Evolutionary conservation across 2,113 vertebrate species (phyloP).

Genomic region (Leiothrix lutea): DNA sequence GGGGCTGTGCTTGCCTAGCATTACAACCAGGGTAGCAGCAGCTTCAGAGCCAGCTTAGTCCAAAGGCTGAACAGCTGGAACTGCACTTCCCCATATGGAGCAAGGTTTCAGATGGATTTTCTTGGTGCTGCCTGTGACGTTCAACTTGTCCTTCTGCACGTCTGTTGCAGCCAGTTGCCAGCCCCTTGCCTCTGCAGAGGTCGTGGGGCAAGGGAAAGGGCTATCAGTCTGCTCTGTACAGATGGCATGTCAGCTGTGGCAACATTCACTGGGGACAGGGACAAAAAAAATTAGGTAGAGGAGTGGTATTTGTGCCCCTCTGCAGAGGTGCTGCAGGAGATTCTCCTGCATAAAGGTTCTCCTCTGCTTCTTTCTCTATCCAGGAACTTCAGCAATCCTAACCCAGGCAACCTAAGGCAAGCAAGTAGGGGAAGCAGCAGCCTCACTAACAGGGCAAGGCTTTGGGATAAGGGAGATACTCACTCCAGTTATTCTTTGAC

Average conservation of each 20-base stretch:
- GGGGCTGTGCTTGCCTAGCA: background rate
- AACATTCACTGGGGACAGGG: background rate
- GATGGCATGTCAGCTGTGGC: background rate
- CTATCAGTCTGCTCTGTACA: background rate
- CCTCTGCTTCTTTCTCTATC: background rate
- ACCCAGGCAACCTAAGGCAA: background rate
- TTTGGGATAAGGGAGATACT: background rate
- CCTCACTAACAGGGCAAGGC: background rate
- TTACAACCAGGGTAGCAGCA: background rate
- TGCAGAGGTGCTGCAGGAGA: background rate
- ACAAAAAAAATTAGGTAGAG: background rate
- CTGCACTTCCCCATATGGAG: constrained; percentile 20
- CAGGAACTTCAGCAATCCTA: background rate
- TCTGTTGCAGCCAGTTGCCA: background rate
- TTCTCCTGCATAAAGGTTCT: background rate
- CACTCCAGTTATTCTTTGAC: background rate
- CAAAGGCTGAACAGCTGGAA: background rate
- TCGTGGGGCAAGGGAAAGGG: background rate
- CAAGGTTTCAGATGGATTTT: background rate
- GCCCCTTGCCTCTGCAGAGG: background rate
- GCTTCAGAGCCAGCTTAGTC: background rate
- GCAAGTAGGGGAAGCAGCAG: background rate
- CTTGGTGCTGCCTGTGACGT: constrained; percentile 13
- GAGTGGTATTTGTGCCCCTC: background rate
- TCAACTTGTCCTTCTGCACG: background rate